Base-by-base conservation (phyloP, 2,113 vertebrate genomes). In the Gallinago jamesoni region DNA sequence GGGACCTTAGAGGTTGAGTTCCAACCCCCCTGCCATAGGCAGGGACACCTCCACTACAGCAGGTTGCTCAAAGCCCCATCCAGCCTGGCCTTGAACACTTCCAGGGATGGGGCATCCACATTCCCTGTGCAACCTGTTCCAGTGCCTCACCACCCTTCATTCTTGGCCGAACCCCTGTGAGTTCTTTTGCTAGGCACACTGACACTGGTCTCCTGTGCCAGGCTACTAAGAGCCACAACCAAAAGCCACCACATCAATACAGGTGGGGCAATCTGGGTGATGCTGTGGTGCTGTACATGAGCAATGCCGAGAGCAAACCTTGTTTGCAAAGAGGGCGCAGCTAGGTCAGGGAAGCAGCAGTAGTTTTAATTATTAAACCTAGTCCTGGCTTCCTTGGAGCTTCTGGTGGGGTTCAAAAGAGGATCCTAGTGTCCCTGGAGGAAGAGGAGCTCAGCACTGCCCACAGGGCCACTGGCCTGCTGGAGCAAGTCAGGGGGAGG, bases 241-340 rank as follows among this genome's bases (percentile, higher is more conserved):
- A 37, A 53, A 86, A 77, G 16, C 19, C 45, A 84, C 33, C n/a
- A 28, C 48, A 53, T 43, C 28, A 10, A 18, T 33, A 4, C 30
- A 45, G 19, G 20, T 48, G 43, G 56, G 37, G 50, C 25, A 50
- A 33, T 6, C 41, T n/a, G 60, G 39, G 30, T 79, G 41, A 75
- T 1, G 3, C 48, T 73, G 59, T 0, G 0, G 17, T 5, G 64
- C 59, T 48, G 27, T 15, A 22, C 52, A 22, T 18, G 31, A 95
- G 72, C 37, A 86, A 22, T 48, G 60, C 72, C 80, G 55, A 68
- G 37, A 70, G 64, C 52, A 94, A 69, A 41, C 10, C 17, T 56
- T 39, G 20, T 57, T 57, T 86, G 86, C 74, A 73, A 60, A 81
- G 39, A 27, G 19, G 31, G 23, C 45, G 50, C 31, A 41, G 31